These are phyloP conservation scores for Periophthalmodon schlosseri DNA, from an alignment of 2,113 vertebrate genomes.

Conservation along the genomic window DNA sequence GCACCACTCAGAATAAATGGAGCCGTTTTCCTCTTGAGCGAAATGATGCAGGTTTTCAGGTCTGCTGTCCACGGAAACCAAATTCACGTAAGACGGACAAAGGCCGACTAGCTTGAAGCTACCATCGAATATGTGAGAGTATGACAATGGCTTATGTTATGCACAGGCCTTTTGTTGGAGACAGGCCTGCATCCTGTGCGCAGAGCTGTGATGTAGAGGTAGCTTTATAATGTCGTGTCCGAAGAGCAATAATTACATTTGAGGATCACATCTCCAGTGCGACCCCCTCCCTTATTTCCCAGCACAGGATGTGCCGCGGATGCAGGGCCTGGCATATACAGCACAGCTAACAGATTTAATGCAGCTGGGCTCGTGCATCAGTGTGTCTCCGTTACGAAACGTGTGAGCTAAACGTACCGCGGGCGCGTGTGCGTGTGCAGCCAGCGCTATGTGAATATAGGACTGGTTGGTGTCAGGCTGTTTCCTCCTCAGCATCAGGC, in stretches of 20 bases:
- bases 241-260: constrained; percentile 41
- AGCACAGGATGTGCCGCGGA: constrained; percentile 25
- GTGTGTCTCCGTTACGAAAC: constrained; percentile 58
- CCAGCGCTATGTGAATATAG: constrained; percentile 30
- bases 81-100: constrained; percentile 54
- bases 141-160: constrained; percentile 47
- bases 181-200: constrained; percentile 61
- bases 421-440: constrained; percentile 18
- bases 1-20: constrained; percentile 31
- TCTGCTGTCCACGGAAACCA: constrained; percentile 9
- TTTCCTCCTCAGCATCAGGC: constrained; percentile 50
- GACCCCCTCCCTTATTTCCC: constrained; percentile 11
- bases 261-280: constrained; percentile 38
- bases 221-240: constrained; percentile 27
- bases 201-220: constrained; percentile 43
- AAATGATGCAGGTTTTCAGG: constrained; percentile 15
- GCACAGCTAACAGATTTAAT: constrained; percentile 54
- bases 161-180: constrained; percentile 64
- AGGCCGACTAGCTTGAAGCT: constrained; percentile 70
- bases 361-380: constrained; percentile 35
- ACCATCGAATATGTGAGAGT: constrained; percentile 44
- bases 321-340: constrained; percentile 46
- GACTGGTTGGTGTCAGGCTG: constrained; percentile 35
- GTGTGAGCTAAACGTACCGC: constrained; percentile 54
- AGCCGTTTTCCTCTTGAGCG: constrained; percentile 6